Evolutionary conservation across 1,140 invertebrate genomes (phyloP).

Genomic region (Atta colombica): DNA sequence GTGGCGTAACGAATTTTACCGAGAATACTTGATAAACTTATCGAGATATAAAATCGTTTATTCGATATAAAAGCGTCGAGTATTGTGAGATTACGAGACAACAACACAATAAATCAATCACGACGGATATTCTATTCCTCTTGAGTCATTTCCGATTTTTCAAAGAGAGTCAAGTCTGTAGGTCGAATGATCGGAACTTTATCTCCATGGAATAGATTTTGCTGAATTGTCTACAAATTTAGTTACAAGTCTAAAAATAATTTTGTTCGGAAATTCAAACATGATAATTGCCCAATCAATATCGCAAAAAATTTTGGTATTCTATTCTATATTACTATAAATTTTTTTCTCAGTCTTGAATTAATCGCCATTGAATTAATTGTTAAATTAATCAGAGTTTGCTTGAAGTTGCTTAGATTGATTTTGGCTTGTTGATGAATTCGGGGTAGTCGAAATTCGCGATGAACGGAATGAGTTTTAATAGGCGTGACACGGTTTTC

Average conservation of each 20-base stretch:
- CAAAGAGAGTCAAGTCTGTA: neutral
- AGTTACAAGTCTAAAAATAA: no score
- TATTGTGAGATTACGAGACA: neutral
- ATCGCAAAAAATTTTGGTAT: no score
- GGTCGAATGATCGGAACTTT: neutral
- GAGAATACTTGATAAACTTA: neutral
- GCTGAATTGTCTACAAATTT: neutral
- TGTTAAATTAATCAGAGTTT: neutral
- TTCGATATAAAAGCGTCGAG: no score
- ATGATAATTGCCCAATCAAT: no score
- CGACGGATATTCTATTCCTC: neutral
- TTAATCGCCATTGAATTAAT: neutral
- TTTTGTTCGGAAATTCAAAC: no score
- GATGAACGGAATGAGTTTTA: neutral
- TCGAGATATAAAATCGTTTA: neutral
- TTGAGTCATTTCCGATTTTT: neutral
- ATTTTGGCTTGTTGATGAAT: neutral
- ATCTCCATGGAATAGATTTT: neutral
- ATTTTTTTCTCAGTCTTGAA: neutral
- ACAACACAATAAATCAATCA: neutral
- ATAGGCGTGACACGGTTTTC: neutral
- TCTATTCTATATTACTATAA: no score
- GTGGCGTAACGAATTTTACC: neutral
- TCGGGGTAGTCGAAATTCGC: neutral
- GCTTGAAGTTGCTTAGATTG: neutral